These are phyloP conservation scores for Dendrolimus houi DNA, from an alignment of 2,888 invertebrate species.

Conservation along the genomic window DNA sequence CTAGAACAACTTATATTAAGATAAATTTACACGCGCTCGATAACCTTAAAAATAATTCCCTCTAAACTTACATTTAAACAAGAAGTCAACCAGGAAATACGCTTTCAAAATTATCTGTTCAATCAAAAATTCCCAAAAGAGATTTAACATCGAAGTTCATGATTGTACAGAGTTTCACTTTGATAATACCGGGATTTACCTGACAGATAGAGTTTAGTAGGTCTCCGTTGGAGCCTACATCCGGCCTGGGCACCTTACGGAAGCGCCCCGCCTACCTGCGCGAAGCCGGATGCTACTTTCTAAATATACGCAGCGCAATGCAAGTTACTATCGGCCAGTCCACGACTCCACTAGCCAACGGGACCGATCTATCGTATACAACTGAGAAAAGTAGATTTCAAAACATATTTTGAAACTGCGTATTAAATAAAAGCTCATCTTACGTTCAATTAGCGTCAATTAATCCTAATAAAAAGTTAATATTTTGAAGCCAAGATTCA, in stretches of 20 bases:
- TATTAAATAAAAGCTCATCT: too few relatives aligned
- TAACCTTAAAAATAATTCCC: too few relatives aligned
- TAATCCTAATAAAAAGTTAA: too few relatives aligned
- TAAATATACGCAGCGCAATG: conserved; percentile 53
- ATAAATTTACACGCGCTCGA: too few relatives aligned
- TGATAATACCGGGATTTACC: not conserved
- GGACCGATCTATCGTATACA: not conserved
- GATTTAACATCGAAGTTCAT: too few relatives aligned
- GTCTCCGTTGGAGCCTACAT: conserved; percentile 44
- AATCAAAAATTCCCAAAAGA: too few relatives aligned
- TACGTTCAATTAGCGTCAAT: too few relatives aligned
- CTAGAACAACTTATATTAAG: too few relatives aligned
- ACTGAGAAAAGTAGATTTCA: not conserved
- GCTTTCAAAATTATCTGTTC: too few relatives aligned
- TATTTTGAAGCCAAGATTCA: too few relatives aligned
- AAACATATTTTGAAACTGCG: not conserved
- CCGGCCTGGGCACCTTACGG: conserved; percentile 49
- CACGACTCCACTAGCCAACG: not conserved
- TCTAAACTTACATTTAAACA: too few relatives aligned
- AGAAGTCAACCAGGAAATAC: too few relatives aligned
- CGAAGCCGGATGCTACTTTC: conserved; percentile 70
- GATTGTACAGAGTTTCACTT: not conserved
- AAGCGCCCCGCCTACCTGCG: conserved; percentile 51
- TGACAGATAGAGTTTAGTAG: conserved; percentile 33
- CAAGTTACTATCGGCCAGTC: conserved; percentile 5